These are phyloP conservation scores for Hylaea fasciaria DNA, from an alignment of 2,888 invertebrate genomes.

Conservation along the genomic window DNA sequence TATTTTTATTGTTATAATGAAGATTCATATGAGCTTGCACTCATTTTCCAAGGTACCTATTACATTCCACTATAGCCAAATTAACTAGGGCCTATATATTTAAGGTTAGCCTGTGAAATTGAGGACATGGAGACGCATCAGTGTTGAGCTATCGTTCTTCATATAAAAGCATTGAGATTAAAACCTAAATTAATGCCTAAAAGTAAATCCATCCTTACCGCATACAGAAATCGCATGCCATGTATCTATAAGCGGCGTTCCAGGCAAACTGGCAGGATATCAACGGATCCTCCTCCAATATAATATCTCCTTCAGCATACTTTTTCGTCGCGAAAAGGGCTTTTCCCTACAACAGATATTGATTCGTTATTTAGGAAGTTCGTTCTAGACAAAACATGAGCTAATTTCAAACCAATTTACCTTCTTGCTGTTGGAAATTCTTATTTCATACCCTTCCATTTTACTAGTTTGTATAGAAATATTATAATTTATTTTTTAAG, in stretches of 20 bases:
- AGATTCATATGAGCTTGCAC: too few relatives aligned
- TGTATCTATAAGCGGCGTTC: slow-evolving; percentile 94
- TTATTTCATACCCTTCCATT: slow-evolving; percentile 77
- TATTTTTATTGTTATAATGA: too few relatives aligned
- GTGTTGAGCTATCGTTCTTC: too few relatives aligned
- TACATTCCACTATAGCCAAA: too few relatives aligned
- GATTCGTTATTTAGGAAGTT: slow-evolving; percentile 2
- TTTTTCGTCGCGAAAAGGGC: slow-evolving; percentile 90
- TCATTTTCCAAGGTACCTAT: too few relatives aligned
- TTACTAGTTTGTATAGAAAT: neutral
- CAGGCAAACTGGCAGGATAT: slow-evolving; percentile 96
- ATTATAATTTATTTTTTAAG: too few relatives aligned
- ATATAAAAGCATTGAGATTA: too few relatives aligned
- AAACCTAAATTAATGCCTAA: too few relatives aligned
- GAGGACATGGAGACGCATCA: too few relatives aligned
- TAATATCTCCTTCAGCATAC: slow-evolving; percentile 89
- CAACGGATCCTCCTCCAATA: slow-evolving; percentile 95
- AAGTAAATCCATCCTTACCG: slow-evolving; percentile 70
- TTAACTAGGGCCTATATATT: too few relatives aligned
- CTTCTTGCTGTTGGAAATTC: slow-evolving; percentile 72
- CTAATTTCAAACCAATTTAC: slow-evolving; percentile 45
- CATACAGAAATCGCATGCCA: slow-evolving; percentile 96
- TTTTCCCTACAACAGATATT: slow-evolving; percentile 87
- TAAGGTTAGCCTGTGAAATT: too few relatives aligned
- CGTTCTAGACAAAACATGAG: too few relatives aligned